Percentiles rank a stretch among this genome's conserved stretches.
phyloP scores from a whole-genome alignment of 2,797 vertebrate genomes.

The Phalanger gymnotis region DNA sequence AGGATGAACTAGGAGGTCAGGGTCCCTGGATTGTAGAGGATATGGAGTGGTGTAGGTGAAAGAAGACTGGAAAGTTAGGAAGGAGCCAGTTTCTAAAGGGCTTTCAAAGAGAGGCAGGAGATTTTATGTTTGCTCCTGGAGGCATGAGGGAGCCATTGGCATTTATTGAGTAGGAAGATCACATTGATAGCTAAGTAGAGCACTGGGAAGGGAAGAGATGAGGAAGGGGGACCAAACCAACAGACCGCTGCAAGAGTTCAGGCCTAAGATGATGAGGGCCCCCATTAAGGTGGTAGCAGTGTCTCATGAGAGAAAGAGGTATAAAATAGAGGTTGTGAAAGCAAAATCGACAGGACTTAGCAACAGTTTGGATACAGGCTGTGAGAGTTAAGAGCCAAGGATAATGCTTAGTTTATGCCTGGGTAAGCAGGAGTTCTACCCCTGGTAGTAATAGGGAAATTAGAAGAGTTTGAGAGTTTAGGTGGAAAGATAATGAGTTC shows the following conservation, averaged over 20 bases:
- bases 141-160: background rate
- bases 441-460: background rate
- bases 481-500: background rate
- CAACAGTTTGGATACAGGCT: background rate
- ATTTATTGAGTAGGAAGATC: background rate
- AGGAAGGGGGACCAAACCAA: background rate
- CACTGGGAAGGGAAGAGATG: background rate
- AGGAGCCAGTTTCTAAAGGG: background rate
- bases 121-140: background rate
- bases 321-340: background rate
- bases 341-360: background rate
- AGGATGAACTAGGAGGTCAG: background rate
- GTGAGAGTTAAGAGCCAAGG: background rate
- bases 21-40: background rate
- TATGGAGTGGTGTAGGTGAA: background rate
- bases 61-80: background rate
- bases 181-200: background rate
- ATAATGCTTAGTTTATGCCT: background rate
- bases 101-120: background rate
- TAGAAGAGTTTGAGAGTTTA: background rate
- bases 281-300: background rate
- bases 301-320: background rate
- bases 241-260: background rate
- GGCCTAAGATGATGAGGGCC: background rate
- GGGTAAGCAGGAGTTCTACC: background rate